These are phyloP conservation scores for Poeciliopsis paucimaculata DNA, from an alignment of 2,797 vertebrate species.

Conservation along the genomic window DNA sequence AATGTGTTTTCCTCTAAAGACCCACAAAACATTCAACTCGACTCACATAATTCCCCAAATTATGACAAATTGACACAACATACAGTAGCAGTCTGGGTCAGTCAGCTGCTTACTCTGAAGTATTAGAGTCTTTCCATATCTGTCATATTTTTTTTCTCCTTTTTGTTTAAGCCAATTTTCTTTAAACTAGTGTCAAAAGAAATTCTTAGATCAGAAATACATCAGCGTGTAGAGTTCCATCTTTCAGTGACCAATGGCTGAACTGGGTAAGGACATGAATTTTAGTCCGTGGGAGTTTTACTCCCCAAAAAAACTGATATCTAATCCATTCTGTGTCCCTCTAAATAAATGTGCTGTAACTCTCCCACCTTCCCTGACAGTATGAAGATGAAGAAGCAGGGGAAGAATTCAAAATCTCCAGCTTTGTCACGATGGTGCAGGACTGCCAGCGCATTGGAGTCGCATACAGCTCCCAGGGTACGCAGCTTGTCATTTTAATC, in stretches of 20 bases:
- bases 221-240: neutral
- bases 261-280: neutral
- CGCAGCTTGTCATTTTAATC: neutral
- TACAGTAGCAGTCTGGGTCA: neutral
- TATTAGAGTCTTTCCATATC: neutral
- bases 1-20: neutral
- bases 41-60: neutral
- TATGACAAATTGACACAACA: neutral
- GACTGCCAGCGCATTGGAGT: constrained; percentile 92
- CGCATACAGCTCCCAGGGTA: constrained; percentile 93
- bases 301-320: neutral
- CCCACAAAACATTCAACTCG: neutral
- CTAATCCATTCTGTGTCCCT: neutral
- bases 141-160: neutral
- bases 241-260: neutral
- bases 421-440: constrained; percentile 96
- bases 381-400: constrained; percentile 97
- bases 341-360: neutral
- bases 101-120: neutral
- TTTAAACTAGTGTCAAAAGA: neutral
- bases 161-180: neutral
- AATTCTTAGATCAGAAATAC: neutral
- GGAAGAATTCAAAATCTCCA: constrained; percentile 98
- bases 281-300: neutral
- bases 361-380: constrained; percentile 67